Evolutionary conservation across 2,888 invertebrate genomes (phyloP), one percentile per base, ranked within the genome.

Genomic region (Drosophila mimica): DNA sequence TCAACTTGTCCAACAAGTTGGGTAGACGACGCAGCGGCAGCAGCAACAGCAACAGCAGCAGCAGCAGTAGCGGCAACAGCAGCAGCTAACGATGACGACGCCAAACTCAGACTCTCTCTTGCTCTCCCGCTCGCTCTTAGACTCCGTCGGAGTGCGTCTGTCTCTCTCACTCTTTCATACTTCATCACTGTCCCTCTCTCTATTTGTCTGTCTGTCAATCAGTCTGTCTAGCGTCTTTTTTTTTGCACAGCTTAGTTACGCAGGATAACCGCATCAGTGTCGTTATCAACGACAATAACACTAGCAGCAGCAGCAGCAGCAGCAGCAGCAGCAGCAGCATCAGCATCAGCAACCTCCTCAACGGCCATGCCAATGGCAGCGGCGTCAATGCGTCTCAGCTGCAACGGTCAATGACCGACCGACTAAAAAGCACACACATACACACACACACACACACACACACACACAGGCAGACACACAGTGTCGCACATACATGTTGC

Each of bases 321-420:
- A 38, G 53, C 60, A 49, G 43, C 78, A 65, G 53, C 46, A 46
- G 46, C 40, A 38, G 34, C 13, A 34, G 34, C 38, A 38, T 3
- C 17, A 38, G 53, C 62, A 49, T 38, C 78, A 65, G 53, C 64
- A 49, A 56, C 73, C 65, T 57, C 73, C 65, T 68, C 76, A 72
- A 76, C 69, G 74, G 75, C 83, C 81, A 79, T 79, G 77, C 82
- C 82, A 82, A 77, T 81, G 80, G 84, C 79, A 82, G 79, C 90
- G 88, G 90, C 91, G 88, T 83, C 89, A 91, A 76, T 82, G 87
- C 88, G 88, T 91, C 90, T 89, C 85, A 88, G 90, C 76, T 81
- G 84, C 77, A 82, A 79, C 91, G 92, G 92, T 91, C 91, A 91
- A 91, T 91, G 92, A 92, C 91, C 91, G 91, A 91, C 90, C 92